Evolutionary conservation across 2,888 invertebrate species (phyloP), one percentile per base, ranked within the genome.

Genomic region (Protonemura montana): DNA sequence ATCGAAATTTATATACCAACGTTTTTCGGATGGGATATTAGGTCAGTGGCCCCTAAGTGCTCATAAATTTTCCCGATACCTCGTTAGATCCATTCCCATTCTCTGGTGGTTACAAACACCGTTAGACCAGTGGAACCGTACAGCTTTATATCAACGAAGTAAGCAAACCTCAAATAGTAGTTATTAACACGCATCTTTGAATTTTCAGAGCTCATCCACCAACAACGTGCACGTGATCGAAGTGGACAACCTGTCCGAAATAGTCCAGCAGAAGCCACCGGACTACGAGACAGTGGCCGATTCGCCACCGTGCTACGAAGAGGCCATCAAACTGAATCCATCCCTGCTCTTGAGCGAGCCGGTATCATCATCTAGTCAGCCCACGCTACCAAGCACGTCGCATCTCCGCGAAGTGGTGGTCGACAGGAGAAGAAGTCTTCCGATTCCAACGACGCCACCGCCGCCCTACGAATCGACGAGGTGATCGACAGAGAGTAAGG

Each of bases 281-380:
- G 95, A 95, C 90, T 95, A 95, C 91, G 95, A 95, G 90, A 93
- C 94, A 7, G 94, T 95, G 85, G 94, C 94, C 10, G 94, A 94
- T 76, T 90, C 90, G n/a, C 95, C 95, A 87, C 95, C 95, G 0
- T 94, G 94, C 26, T 95, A 95, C 91, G 95, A 95, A 90, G 95
- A 95, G 90, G 95, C 95, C 82, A 94, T 95, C 89, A 95, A 95
- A 90, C 91, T 95, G 88, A 94, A 94, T 91, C 95, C 95, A 26
- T 92, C 93, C 88, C 92, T 93, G 78, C 91, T 94, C 87, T 90
- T 93, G 86, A 81, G 10, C 27, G 76, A 29, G 59, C 85, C 80
- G 27, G 29, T 85, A 29, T 76, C 27, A 21, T 85, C 82, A 21
- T 80, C 81, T 59, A 82, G 77, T 28, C 86, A 77, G n/a, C 84